These are phyloP conservation scores for Tenualosa ilisha DNA, from an alignment of 2,797 vertebrate species.

Conservation along the genomic window DNA sequence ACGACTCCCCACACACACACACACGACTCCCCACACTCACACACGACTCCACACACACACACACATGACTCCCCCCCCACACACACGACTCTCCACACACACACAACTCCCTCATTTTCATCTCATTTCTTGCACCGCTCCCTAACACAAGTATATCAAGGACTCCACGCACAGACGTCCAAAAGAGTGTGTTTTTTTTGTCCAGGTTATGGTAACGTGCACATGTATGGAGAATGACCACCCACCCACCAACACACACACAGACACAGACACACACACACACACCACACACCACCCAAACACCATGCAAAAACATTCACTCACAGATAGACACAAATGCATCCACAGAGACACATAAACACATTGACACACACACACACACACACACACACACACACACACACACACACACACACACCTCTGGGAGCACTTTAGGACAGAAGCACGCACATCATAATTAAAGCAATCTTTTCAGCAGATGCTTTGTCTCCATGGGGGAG, in stretches of 20 bases:
- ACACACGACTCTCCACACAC: no score
- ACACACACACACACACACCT: neutral
- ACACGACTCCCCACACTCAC: no score
- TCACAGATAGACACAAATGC: neutral
- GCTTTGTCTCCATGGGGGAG: slow-evolving; percentile 24
- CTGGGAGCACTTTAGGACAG: slow-evolving; percentile 32
- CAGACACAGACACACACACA: neutral
- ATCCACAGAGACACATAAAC: neutral
- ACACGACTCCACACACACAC: no score
- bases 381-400: neutral
- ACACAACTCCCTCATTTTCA: no score
- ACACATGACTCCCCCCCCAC: no score
- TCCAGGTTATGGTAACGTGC: neutral
- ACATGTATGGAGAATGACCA: neutral
- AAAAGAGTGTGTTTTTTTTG: neutral
- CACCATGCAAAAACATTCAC: neutral
- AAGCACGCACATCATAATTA: slow-evolving; percentile 56
- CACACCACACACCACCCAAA: neutral
- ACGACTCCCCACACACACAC: no score
- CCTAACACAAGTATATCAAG: slow-evolving; percentile 33
- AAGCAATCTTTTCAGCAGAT: slow-evolving; percentile 56
- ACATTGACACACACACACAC: neutral
- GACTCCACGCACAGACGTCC: slow-evolving; percentile 11
- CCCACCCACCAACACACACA: neutral
- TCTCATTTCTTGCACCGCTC: neutral